Evolutionary conservation across 1,140 invertebrate genomes (phyloP), one percentile per base, ranked within the genome.

Genomic region (Dendrolimus punctatus): DNA sequence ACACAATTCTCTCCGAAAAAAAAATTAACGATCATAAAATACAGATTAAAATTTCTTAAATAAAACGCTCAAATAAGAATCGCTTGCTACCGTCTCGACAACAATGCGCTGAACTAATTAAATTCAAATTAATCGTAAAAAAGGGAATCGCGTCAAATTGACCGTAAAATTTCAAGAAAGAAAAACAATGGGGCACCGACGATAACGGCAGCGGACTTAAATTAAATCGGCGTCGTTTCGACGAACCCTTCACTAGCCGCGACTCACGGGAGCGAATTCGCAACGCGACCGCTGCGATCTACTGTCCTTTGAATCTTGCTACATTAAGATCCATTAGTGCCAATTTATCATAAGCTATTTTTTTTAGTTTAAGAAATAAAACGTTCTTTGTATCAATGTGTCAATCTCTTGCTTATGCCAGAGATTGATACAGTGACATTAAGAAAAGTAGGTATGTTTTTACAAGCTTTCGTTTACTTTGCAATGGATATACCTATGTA

Each of bases 101-200:
- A 62, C 55, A 64, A 60, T 53, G 58, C 69, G 46, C 56, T 42
- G 60, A 80, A 80, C 81, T 85, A 85, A 85, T 85, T 85, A 82
- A 85, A 81, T 71, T 77, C 69, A 77, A 79, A 82, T 84, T 84
- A 78, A 76, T 76, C 72, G 78, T 71, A 68, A 81, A 78, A 80
- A 80, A 66, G 63, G 62, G 71, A 80, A 76, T 76, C 76, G 80
- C 76, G 74, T 85, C 80, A 85, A 85, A 85, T 85, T 83, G 75
- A 81, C 73, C 76, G 76, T 76, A 79, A 85, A 85, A 83, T 80
- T 82, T 72, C 67, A 67, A 72, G 73, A 83, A 72, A 83, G 81
- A 85, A 85, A 82, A 82, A 85, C 81, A 85, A 85, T 85, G 77
- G 77, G 64, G 61, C 60, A 66, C 66, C 61, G 70, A 60, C 81